These are phyloP conservation scores for Lepidocyrtoides sp. DNA, from an alignment of 2,888 invertebrate genomes.

Conservation along the genomic window DNA sequence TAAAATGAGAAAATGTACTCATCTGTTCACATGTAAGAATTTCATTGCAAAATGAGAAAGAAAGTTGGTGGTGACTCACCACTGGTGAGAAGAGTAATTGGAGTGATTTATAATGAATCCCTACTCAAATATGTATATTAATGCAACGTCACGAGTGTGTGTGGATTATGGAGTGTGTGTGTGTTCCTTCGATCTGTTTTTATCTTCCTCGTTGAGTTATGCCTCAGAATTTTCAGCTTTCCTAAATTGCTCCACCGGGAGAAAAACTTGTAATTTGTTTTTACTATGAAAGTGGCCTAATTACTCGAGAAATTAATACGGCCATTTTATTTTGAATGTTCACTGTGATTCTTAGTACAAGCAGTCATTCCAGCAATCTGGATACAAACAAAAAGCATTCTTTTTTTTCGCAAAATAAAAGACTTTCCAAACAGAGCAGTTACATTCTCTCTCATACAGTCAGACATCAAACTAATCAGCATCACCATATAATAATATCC, in stretches of 20 bases:
- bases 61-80: too few species aligned
- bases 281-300: neutral
- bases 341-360: too few species aligned
- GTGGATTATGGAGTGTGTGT: neutral
- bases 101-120: conserved; percentile 39
- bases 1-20: neutral
- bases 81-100: conserved; percentile 10
- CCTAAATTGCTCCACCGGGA: neutral
- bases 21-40: neutral
- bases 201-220: neutral
- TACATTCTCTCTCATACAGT: too few species aligned
- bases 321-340: too few species aligned
- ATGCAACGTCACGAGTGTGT: conserved; percentile 4
- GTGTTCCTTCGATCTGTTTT: neutral
- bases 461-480: too few species aligned
- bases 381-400: too few species aligned
- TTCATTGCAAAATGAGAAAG: neutral
- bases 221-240: neutral
- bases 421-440: too few species aligned
- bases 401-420: too few species aligned
- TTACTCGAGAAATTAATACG: neutral
- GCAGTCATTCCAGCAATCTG: too few species aligned
- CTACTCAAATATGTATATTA: conserved; percentile 10
- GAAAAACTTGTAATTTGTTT: neutral
- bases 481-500: too few species aligned